Percentiles rank a stretch among this genome's conserved stretches.
phyloP scores from a whole-genome alignment of 2,113 vertebrate species.

The Megalops atlanticus region DNA sequence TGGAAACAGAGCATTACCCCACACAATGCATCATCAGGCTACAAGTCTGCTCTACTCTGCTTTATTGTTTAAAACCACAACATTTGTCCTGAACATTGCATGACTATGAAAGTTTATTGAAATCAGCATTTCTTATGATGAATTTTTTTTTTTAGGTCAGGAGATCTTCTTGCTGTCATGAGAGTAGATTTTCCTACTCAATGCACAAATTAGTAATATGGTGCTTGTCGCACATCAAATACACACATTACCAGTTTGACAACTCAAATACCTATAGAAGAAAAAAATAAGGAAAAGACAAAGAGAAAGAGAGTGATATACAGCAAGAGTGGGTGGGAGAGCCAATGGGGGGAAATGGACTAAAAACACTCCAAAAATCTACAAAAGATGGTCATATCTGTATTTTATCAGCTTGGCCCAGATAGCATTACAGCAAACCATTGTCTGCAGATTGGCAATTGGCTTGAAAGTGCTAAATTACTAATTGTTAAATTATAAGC shows the following conservation, averaged over 20 bases:
- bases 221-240: conserved; percentile 72
- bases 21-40: too few species aligned
- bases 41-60: too few species aligned
- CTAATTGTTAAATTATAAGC: conserved; percentile 91
- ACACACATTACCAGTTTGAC: conserved; percentile 65
- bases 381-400: conserved; percentile 94
- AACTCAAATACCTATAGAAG: conserved; percentile 71
- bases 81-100: background rate
- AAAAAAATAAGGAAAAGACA: too few species aligned
- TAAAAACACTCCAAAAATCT: conserved; percentile 87
- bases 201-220: conserved; percentile 66
- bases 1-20: too few species aligned
- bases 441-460: conserved; percentile 95
- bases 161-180: too few species aligned
- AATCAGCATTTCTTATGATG: background rate
- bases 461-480: conserved; percentile 93
- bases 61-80: background rate
- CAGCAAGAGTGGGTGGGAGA: conserved; percentile 68
- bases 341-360: conserved; percentile 68
- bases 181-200: conserved; percentile 28
- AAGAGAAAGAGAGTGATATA: conserved; percentile 56
- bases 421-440: conserved; percentile 96
- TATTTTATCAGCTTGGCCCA: conserved; percentile 96
- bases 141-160: too few species aligned
- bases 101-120: background rate